These are phyloP conservation scores for Scyliorhinus canicula DNA, from an alignment of 2,797 vertebrate species.

Conservation along the genomic window DNA sequence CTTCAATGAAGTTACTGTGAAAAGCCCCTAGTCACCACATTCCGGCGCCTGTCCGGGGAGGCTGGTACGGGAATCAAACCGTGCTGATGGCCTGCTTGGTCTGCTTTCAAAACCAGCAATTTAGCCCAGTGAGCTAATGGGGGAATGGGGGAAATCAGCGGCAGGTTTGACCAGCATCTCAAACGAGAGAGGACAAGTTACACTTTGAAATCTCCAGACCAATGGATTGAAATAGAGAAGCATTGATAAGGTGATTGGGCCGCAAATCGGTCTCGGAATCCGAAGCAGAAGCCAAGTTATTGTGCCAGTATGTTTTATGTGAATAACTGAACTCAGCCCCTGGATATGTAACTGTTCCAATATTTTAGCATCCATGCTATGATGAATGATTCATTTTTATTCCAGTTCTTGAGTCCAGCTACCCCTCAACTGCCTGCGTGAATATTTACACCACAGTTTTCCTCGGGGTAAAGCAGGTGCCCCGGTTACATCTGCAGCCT, in stretches of 20 bases:
- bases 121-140: too few relatives aligned
- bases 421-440: too few relatives aligned
- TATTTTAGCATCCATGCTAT: neutral
- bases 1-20: too few relatives aligned
- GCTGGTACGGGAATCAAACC: too few relatives aligned
- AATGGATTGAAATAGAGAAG: neutral
- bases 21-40: too few relatives aligned
- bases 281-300: neutral
- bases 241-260: neutral
- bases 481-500: neutral
- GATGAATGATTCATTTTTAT: neutral
- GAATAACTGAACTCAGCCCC: neutral
- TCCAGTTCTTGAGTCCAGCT: neutral
- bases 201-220: neutral
- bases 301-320: too few relatives aligned
- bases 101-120: too few relatives aligned
- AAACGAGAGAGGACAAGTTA: neutral
- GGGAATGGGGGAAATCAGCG: neutral
- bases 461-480: neutral
- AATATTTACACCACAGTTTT: neutral
- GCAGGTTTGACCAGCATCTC: neutral
- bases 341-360: neutral
- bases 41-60: too few relatives aligned
- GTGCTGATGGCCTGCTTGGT: too few relatives aligned
- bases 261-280: neutral